phyloP scores from a whole-genome alignment of 2,888 invertebrate genomes.

The Xanthia icteritia region DNA sequence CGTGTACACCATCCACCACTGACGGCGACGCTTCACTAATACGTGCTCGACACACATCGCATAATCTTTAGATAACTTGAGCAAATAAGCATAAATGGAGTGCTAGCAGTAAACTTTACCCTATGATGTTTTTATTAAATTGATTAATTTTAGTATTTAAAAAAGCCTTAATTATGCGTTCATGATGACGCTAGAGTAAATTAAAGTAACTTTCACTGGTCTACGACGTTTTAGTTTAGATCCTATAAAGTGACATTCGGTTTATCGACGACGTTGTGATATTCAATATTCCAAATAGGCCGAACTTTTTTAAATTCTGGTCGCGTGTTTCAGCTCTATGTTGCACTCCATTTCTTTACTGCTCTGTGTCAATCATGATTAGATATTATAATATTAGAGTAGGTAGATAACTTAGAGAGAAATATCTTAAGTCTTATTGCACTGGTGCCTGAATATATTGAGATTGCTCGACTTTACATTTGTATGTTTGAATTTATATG shows the following conservation, averaged over 20 bases:
- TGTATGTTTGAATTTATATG: conserved; percentile 46
- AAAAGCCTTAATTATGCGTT: background rate
- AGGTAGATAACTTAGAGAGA: conserved; percentile 40
- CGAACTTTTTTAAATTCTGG: background rate
- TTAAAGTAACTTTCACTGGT: background rate
- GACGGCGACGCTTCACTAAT: background rate
- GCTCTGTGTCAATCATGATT: background rate
- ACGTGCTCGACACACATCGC: background rate
- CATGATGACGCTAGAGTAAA: background rate
- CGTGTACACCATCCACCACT: conserved; percentile 87
- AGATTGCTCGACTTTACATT: conserved; percentile 47
- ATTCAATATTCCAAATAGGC: background rate
- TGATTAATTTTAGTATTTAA: background rate
- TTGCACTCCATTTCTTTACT: background rate
- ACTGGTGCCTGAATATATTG: conserved; percentile 58
- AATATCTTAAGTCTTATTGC: conserved; percentile 52
- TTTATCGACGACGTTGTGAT: background rate
- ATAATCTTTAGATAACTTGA: background rate
- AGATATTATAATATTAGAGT: conserved; percentile 9
- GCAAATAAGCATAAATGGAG: conserved; percentile 4
- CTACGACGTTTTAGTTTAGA: too few relatives aligned
- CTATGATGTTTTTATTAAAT: background rate
- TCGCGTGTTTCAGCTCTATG: background rate
- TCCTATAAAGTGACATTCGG: too few relatives aligned
- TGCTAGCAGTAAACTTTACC: background rate